Conservation (phyloP, 2,113 vertebrate species). For the Oryzias curvinotus region DNA sequence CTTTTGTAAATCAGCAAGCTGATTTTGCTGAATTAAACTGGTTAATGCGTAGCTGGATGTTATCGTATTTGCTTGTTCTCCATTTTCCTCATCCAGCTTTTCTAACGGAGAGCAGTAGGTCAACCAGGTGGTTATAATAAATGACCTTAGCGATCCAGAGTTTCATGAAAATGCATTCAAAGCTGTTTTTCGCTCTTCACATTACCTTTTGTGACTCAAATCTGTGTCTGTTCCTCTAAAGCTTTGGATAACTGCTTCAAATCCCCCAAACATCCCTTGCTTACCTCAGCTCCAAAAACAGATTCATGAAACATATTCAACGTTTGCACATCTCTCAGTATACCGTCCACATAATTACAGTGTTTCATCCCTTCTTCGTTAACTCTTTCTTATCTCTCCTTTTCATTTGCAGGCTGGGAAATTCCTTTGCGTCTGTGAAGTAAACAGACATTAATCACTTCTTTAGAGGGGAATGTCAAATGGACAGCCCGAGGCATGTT, state of each 20-base stretch:
- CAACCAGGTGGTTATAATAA: slow-evolving; percentile 7
- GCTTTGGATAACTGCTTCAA: slow-evolving; percentile 40
- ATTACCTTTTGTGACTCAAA: slow-evolving; percentile 26
- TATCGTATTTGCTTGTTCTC: no score
- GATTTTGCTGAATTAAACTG: no score
- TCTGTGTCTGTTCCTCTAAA: slow-evolving; percentile 27
- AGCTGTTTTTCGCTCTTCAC: slow-evolving; percentile 21
- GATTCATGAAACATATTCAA: slow-evolving; percentile 9
- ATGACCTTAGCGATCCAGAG: slow-evolving; percentile 39
- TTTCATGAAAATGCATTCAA: slow-evolving; percentile 54
- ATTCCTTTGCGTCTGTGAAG: slow-evolving; percentile 74
- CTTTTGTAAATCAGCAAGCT: no score
- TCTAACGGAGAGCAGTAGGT: slow-evolving; percentile 4
- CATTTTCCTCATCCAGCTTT: no score
- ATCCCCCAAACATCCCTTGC: slow-evolving; percentile 39
- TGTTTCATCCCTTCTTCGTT: slow-evolving; percentile 17
- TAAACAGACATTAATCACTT: slow-evolving; percentile 83
- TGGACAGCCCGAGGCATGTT: slow-evolving; percentile 72
- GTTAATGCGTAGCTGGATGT: no score
- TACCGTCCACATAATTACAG: slow-evolving; percentile 23
- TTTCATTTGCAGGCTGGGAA: slow-evolving; percentile 43
- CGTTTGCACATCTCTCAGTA: slow-evolving; percentile 8
- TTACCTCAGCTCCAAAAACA: slow-evolving; percentile 24
- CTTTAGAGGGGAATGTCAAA: slow-evolving; percentile 70
- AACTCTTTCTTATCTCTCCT: slow-evolving; percentile 28